Percentiles rank a stretch among this genome's conserved stretches.
phyloP scores from a whole-genome alignment of 2,888 invertebrate genomes.

The Scaptomyza parva region DNA sequence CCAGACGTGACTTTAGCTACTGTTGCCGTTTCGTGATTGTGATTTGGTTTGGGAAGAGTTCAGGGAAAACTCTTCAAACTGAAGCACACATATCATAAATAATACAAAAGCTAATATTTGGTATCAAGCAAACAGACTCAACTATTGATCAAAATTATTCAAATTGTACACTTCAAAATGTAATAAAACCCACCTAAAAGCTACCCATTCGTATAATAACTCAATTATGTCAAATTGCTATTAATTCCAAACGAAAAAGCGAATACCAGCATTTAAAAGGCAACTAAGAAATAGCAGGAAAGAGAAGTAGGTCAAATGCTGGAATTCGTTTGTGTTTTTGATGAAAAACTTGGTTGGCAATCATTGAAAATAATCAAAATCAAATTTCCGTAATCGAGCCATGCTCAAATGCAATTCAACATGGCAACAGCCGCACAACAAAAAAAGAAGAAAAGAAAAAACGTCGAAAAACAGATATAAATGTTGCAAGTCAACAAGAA shows the following conservation, averaged over 20 bases:
- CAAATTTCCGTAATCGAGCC: constrained; percentile 65
- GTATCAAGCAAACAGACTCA: not conserved
- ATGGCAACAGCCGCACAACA: constrained; percentile 16
- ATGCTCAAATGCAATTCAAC: constrained; percentile 42
- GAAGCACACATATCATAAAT: not conserved
- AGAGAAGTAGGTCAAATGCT: constrained; percentile 45
- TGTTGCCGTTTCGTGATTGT: constrained; percentile 12
- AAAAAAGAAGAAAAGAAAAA: constrained; percentile 9
- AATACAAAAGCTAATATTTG: not conserved
- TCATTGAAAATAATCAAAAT: constrained; percentile 52
- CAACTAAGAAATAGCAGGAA: not conserved
- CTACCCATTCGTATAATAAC: constrained; percentile 12
- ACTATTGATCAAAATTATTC: too few relatives aligned
- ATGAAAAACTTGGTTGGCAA: constrained; percentile 30
- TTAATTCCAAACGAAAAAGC: constrained; percentile 1
- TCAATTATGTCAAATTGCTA: constrained; percentile 10
- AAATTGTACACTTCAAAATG: too few relatives aligned
- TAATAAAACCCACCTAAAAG: not conserved
- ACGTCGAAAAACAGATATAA: constrained; percentile 25
- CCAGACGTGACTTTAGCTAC: constrained; percentile 15
- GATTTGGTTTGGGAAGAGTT: too few relatives aligned
- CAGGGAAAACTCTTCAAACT: not conserved
- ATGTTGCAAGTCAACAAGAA: constrained; percentile 65
- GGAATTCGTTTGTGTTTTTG: constrained; percentile 26
- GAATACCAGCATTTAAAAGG: constrained; percentile 5